Percentiles rank a stretch among this genome's conserved stretches.
These are phyloP conservation scores for Cariama cristata DNA, from an alignment of 2,113 vertebrate genomes.

Conservation along the genomic window DNA sequence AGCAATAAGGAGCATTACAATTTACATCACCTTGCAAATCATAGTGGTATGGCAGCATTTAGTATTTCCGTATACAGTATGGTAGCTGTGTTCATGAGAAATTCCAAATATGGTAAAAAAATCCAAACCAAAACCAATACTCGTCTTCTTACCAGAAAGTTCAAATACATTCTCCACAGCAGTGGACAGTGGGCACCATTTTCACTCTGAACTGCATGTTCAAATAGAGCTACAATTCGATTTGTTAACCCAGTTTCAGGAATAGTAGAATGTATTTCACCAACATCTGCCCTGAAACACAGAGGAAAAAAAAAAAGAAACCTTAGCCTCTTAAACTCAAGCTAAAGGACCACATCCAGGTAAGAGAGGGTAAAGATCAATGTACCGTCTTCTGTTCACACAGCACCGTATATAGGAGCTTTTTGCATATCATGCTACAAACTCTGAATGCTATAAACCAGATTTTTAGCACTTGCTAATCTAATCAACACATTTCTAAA, in stretches of 20 bases:
- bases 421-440: neutral
- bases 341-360: neutral
- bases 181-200: slow-evolving; percentile 86
- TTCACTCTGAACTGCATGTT: slow-evolving; percentile 81
- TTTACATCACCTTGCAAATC: neutral
- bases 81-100: neutral
- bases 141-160: slow-evolving; percentile 85
- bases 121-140: neutral
- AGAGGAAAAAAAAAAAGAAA: neutral
- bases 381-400: neutral
- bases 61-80: neutral
- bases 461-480: neutral
- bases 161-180: slow-evolving; percentile 94
- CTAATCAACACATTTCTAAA: neutral
- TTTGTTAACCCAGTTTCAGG: slow-evolving; percentile 91
- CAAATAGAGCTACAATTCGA: slow-evolving; percentile 89
- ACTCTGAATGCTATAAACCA: neutral
- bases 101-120: neutral
- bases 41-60: neutral
- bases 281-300: slow-evolving; percentile 78
- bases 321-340: neutral
- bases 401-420: neutral
- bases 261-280: slow-evolving; percentile 79
- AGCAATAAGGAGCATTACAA: neutral
- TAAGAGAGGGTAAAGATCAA: neutral